Evolutionary conservation across 2,797 vertebrate species (phyloP), one percentile per base, ranked within the genome.

Genomic region (Cuculus canorus): DNA sequence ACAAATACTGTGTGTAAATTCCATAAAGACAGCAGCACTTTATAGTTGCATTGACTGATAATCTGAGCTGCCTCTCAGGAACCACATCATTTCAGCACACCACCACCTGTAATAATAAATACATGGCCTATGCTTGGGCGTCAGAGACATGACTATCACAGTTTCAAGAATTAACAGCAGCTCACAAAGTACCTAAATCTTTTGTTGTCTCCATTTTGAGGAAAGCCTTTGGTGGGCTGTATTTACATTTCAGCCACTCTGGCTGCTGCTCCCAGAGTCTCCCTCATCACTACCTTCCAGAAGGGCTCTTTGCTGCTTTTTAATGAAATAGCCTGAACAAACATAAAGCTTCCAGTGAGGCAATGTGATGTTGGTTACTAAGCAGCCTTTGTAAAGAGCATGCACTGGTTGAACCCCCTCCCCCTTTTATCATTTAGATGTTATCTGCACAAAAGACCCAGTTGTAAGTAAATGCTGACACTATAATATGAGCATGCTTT

Each of bases 321-420:
- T 65, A 72, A 75, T 92, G 69, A 54, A 75, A 77, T 32, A 77
- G 35, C 52, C 48, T 92, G 82, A 81, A 37, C 81, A 95, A 95
- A 92, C 85, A 90, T 9, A 59, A 15, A 87, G 76, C 77, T 68
- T 52, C 43, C 47, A 88, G 84, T 7, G 61, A 73, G 82, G 53
- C 73, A 72, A 19, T 68, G 84, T 1, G 5, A 8, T 11, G 37
- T 3, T 54, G 64, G 90, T 92, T 88, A 89, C 92, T 50, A 69
- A 89, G 75, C 86, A 93, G 88, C 70, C 53, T 92, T 61, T 91
- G 81, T 78, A 24, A 84, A 33, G 86, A 82, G 39, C 1, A 3
- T 57, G 52, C 52, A 13, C 27, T 77, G 33, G 85, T 84, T 54
- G 68, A 83, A 19, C 32, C 45, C 52, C 54, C 37, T 73, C 78